Percentiles rank a stretch among this genome's conserved stretches.
phyloP scores from a whole-genome alignment of 2,797 vertebrate species.

The Sarcoramphus papa region DNA sequence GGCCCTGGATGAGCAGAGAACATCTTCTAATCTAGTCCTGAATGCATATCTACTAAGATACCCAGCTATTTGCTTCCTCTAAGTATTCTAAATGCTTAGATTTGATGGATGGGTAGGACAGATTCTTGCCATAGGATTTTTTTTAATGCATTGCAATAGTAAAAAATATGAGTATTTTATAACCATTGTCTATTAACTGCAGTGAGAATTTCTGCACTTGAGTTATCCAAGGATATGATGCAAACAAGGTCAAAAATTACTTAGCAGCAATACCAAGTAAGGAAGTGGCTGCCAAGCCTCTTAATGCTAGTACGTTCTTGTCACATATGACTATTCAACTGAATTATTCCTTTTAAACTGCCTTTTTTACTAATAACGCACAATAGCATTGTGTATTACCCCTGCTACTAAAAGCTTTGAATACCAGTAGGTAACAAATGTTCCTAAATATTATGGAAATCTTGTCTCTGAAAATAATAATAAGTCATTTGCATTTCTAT shows the following conservation, averaged over 20 bases:
- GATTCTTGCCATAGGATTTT: not conserved
- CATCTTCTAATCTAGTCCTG: not conserved
- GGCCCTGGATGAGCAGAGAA: not conserved
- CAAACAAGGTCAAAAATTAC: not conserved
- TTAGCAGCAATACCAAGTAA: not conserved
- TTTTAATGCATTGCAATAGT: not conserved
- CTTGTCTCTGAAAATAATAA: conserved; percentile 16
- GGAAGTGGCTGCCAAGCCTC: not conserved
- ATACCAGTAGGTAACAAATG: not conserved
- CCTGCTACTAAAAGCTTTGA: not conserved
- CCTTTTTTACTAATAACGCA: not conserved
- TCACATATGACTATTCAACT: not conserved
- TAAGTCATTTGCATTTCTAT: conserved; percentile 3
- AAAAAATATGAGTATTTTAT: not conserved
- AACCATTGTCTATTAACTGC: not conserved
- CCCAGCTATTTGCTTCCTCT: not conserved
- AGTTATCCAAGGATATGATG: not conserved
- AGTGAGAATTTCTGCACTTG: not conserved
- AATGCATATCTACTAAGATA: not conserved
- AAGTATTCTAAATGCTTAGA: not conserved
- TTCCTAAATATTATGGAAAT: conserved; percentile 24
- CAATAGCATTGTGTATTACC: not conserved
- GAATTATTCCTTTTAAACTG: not conserved
- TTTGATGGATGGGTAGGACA: not conserved
- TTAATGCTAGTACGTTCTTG: not conserved